Evolutionary conservation across 2,113 vertebrate genomes (phyloP), one percentile per base, ranked within the genome.

Genomic region (Lepisosteus osseus): DNA sequence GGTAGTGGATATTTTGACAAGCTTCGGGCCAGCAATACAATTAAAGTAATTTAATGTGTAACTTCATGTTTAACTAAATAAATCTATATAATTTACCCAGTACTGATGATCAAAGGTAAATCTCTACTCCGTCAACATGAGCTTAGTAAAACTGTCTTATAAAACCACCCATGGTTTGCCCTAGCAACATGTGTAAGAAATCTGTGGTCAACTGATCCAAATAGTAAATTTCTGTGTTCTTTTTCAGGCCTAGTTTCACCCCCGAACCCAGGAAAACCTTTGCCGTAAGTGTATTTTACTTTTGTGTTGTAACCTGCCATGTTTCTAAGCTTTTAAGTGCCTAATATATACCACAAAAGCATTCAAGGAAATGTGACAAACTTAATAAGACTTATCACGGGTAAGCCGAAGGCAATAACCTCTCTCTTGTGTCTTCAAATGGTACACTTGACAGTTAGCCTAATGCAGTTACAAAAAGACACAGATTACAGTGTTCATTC

Each of bases 191-290:
- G 51, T 73, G 54, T 70, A 70, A 72, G 82, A 40, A 71, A 72
- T 85, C 82, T 86, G 84, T 78, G 68, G 81, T 57, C 67, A 83
- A 82, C 85, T 82, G 80, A 82, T 84, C 78, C 73, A 80, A 83
- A 69, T 82, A 68, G 69, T 88, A 73, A 81, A 82, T 83, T 63
- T 73, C 74, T 72, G 57, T 79, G 76, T 84, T 82, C 71, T 89
- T 89, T 93, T 85, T 72, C 88, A 99, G 97, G 97, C 80, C 96
- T 95, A 42, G 92, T 94, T 63, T 97, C 97, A 73, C 97, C 97
- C 2, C 93, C 91, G 61, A 93, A 94, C 80, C 87, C 95, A 45
- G 95, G 96, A 90, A 82, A 80, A 54, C 88, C 83, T 11, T 91
- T 95, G 75, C 94, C 91, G 97, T 99, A 93, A 99, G 97, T 98